phyloP scores from a whole-genome alignment of 2,797 vertebrate species.

The Okamejei kenojei region DNA sequence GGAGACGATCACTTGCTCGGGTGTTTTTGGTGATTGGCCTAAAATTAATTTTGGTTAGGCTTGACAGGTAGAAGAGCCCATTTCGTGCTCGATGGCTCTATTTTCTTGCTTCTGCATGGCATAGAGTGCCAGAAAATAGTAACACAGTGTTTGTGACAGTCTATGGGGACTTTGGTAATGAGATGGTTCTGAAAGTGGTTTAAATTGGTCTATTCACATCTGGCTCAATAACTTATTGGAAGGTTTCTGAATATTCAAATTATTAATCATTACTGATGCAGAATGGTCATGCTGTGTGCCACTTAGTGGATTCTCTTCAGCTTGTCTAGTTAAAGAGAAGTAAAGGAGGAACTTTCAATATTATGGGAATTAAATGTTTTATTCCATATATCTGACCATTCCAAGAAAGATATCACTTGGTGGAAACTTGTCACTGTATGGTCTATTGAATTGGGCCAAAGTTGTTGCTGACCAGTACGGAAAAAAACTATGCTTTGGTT shows the following conservation, averaged over 20 bases:
- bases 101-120: too few relatives aligned
- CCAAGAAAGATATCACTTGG: not conserved
- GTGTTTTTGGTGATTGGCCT: too few relatives aligned
- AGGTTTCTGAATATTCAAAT: not conserved
- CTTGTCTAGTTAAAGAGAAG: not conserved
- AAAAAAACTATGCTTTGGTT: not conserved
- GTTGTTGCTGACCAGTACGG: not conserved
- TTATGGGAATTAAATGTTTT: not conserved
- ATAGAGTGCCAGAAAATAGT: too few relatives aligned
- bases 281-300: not conserved
- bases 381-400: not conserved
- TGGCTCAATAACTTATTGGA: not conserved
- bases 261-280: not conserved
- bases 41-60: too few relatives aligned
- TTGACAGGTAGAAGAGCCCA: too few relatives aligned
- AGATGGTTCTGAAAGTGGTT: not conserved
- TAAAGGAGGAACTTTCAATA: not conserved
- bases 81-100: too few relatives aligned
- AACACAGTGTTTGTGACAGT: too few relatives aligned
- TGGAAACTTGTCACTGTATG: not conserved
- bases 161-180: too few relatives aligned
- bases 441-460: not conserved
- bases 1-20: too few relatives aligned
- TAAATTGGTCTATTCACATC: not conserved
- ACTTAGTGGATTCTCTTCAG: not conserved